A percentile compares a stretch with the other conserved stretches of the same genome.
These are phyloP conservation scores for Phalacrocorax aristotelis DNA, from an alignment of 2,113 vertebrate species.

Conservation along the genomic window DNA sequence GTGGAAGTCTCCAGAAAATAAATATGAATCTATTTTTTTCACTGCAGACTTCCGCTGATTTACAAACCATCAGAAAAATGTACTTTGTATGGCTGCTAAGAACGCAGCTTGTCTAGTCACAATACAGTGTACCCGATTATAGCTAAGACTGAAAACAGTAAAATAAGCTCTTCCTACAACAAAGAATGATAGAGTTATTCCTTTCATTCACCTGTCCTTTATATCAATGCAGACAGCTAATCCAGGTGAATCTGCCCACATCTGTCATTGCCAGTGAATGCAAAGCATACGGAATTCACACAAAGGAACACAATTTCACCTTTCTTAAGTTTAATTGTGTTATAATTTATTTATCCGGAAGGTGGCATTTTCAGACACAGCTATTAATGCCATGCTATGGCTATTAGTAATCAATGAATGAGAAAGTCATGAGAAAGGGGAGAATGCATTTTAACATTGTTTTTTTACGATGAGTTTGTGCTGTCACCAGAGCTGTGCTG, in stretches of 20 bases:
- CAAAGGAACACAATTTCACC: background rate
- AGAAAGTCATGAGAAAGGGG: background rate
- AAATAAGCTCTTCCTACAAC: slow-evolving; percentile 63
- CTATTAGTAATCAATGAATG: background rate
- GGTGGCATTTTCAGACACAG: background rate
- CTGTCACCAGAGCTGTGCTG: slow-evolving; percentile 6
- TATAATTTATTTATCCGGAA: background rate
- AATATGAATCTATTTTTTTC: slow-evolving; percentile 51
- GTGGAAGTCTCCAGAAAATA: slow-evolving; percentile 39
- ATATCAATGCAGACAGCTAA: slow-evolving; percentile 63
- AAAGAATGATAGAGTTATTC: slow-evolving; percentile 59
- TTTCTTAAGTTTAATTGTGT: background rate
- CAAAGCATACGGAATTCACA: slow-evolving; percentile 44
- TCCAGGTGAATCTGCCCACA: slow-evolving; percentile 64
- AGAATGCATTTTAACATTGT: background rate
- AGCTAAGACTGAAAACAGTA: slow-evolving; percentile 57
- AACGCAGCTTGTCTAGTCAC: slow-evolving; percentile 61
- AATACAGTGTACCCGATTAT: slow-evolving; percentile 56
- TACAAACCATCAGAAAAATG: slow-evolving; percentile 11
- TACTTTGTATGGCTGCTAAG: slow-evolving; percentile 40
- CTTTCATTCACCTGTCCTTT: slow-evolving; percentile 66
- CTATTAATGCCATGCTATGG: background rate
- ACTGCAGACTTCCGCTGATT: slow-evolving; percentile 53
- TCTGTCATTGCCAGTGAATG: slow-evolving; percentile 50
- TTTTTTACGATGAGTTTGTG: slow-evolving; percentile 10